These are phyloP conservation scores for Odocoileus hemionus DNA, from an alignment of 2,113 vertebrate genomes.

Conservation along the genomic window DNA sequence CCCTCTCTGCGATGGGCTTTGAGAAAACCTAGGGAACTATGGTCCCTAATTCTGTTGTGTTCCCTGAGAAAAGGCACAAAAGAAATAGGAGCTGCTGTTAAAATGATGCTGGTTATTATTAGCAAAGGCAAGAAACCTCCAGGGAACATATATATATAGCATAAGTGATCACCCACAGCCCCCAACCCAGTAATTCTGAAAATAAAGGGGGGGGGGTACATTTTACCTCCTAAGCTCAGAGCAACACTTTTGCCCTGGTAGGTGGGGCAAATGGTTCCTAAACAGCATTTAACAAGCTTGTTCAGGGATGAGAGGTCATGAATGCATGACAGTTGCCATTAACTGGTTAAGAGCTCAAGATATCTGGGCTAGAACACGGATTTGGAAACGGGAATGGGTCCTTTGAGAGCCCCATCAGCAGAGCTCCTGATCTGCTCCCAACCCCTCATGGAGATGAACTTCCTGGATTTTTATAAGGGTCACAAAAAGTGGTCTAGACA, in stretches of 20 bases:
- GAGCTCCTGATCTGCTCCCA: neutral
- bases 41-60: neutral
- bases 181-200: neutral
- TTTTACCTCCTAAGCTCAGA: neutral
- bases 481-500: conserved; percentile 21
- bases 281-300: neutral
- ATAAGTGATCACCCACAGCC: neutral
- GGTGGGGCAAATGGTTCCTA: neutral
- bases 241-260: neutral
- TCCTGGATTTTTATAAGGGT: neutral
- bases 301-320: neutral
- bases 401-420: neutral
- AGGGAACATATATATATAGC: neutral
- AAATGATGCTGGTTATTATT: neutral
- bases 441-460: neutral
- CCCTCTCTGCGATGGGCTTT: neutral
- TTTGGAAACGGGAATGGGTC: neutral
- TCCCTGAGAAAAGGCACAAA: neutral
- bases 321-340: neutral
- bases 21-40: neutral
- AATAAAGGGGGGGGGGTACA: neutral
- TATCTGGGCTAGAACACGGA: neutral
- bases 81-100: neutral
- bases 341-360: neutral
- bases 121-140: neutral